These are phyloP conservation scores for Gopherus evgoodei DNA, from an alignment of 2,113 vertebrate species.

Conservation along the genomic window DNA sequence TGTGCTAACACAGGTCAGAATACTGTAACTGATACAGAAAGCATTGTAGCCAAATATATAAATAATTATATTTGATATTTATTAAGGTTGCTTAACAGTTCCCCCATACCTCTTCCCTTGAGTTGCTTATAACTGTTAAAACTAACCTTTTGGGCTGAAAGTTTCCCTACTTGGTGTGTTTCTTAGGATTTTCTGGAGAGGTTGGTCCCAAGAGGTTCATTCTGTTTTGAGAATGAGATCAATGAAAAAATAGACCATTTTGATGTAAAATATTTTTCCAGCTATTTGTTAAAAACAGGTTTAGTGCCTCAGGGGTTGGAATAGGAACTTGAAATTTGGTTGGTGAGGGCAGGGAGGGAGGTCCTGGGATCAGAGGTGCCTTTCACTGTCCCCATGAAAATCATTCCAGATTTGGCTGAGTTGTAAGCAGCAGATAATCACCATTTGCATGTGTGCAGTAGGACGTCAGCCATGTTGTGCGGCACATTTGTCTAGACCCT, in stretches of 20 bases:
- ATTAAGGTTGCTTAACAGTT: not conserved
- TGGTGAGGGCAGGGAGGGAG: not conserved
- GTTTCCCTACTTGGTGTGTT: not conserved
- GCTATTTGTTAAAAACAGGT: not conserved
- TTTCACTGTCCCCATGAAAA: not conserved
- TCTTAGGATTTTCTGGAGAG: not conserved
- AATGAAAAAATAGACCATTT: not conserved
- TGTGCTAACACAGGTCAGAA: not conserved
- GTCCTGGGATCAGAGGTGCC: not conserved
- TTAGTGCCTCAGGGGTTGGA: not conserved
- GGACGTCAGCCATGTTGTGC: not conserved
- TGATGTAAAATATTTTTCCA: not conserved
- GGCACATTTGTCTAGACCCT: not conserved
- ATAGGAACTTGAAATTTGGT: not conserved
- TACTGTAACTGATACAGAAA: not conserved
- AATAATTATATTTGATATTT: not conserved
- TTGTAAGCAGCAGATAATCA: not conserved
- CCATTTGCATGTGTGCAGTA: not conserved
- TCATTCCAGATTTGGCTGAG: not conserved
- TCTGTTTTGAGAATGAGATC: slow-evolving; percentile 23
- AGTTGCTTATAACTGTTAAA: not conserved
- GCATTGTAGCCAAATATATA: not conserved
- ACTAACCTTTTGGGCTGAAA: not conserved
- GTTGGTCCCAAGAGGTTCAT: not conserved
- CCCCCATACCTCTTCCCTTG: not conserved